Evolutionary conservation across 2,113 vertebrate species (phyloP).

Genomic region (Clarias magur): DNA sequence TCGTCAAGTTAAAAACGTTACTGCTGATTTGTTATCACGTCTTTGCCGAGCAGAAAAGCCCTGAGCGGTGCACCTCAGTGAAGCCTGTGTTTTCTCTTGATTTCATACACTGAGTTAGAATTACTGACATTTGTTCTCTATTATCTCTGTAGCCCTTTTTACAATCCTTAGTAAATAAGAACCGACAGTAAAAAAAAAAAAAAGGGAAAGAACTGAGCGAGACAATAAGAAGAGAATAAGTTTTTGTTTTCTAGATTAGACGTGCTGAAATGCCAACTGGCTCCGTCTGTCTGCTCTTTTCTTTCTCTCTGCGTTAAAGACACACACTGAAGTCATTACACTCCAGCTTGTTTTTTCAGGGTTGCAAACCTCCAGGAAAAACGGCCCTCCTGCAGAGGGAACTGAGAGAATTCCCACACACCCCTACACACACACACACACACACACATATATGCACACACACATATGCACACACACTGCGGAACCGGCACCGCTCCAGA

Average conservation of each 20-base stretch:
- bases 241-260: slow-evolving; percentile 9
- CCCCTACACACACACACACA: slow-evolving; percentile 40
- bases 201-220: neutral
- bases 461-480: slow-evolving; percentile 35
- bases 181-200: neutral
- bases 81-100: neutral
- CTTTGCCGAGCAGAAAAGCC: neutral
- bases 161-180: neutral
- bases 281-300: slow-evolving; percentile 45
- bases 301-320: slow-evolving; percentile 9
- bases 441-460: slow-evolving; percentile 40
- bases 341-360: slow-evolving; percentile 59
- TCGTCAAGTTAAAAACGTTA: neutral
- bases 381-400: slow-evolving; percentile 64
- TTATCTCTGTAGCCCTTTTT: neutral
- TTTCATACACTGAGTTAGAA: neutral
- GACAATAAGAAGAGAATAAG: neutral
- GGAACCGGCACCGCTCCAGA: slow-evolving; percentile 46
- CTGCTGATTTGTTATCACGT: neutral
- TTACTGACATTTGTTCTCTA: slow-evolving; percentile 3
- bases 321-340: slow-evolving; percentile 72
- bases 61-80: neutral
- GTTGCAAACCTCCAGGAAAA: slow-evolving; percentile 63
- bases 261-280: slow-evolving; percentile 30
- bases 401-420: slow-evolving; percentile 69